phyloP scores from a whole-genome alignment of 1,140 invertebrate species.

The Philotrypesis tridentata region DNA sequence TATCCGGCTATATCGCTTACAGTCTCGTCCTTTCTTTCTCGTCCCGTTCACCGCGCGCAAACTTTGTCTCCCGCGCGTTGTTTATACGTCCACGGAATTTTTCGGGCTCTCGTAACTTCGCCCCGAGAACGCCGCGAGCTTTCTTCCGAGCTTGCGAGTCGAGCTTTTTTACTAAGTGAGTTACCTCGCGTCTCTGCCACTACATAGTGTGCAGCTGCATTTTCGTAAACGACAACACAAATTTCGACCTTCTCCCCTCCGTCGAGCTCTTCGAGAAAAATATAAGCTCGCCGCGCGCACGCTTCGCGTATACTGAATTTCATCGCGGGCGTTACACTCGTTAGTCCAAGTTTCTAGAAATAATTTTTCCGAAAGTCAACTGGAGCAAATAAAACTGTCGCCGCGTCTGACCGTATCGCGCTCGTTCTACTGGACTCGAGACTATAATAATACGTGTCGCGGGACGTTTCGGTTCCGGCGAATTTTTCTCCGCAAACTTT shows the following conservation, averaged over 20 bases:
- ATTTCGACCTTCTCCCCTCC: background rate
- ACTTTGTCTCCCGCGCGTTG: background rate
- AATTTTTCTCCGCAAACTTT: too few species aligned
- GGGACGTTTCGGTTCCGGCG: too few species aligned
- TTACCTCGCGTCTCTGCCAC: background rate
- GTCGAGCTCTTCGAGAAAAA: too few species aligned
- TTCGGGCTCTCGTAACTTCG: background rate
- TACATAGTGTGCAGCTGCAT: background rate
- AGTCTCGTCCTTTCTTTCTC: background rate
- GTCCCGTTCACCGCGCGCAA: background rate
- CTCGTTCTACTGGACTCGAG: background rate
- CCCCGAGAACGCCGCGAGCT: too few species aligned
- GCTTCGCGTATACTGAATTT: too few species aligned
- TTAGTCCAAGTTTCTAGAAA: too few species aligned
- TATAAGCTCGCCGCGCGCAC: too few species aligned
- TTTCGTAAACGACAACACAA: background rate
- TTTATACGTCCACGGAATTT: background rate
- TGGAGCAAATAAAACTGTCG: background rate
- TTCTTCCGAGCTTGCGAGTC: background rate
- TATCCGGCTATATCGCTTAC: background rate
- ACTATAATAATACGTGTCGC: too few species aligned
- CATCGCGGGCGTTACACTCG: too few species aligned
- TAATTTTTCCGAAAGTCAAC: background rate
- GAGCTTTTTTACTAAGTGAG: background rate
- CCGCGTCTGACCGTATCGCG: background rate